phyloP scores from a whole-genome alignment of 2,888 invertebrate genomes.

The Dione juno region DNA sequence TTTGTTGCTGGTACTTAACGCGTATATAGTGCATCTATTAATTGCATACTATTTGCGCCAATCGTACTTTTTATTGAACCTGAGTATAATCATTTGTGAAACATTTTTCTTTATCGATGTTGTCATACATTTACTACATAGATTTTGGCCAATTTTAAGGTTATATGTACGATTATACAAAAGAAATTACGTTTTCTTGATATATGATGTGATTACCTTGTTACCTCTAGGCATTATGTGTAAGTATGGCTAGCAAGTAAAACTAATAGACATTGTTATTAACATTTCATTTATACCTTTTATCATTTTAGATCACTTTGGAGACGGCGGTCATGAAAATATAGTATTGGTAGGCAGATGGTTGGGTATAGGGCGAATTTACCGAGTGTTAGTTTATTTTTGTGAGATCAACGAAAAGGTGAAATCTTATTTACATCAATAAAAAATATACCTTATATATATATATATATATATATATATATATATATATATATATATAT shows the following conservation, averaged over 20 bases:
- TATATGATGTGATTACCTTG: constrained; percentile 60
- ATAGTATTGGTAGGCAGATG: constrained; percentile 58
- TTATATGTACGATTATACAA: constrained; percentile 62
- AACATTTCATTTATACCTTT: neutral
- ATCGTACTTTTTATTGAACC: constrained; percentile 48
- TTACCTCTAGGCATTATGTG: constrained; percentile 58
- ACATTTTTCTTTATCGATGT: constrained; percentile 59
- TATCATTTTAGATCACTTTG: constrained; percentile 52
- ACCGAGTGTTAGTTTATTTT: constrained; percentile 62
- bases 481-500: too few relatives aligned
- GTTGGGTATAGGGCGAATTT: constrained; percentile 67
- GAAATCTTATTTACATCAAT: neutral
- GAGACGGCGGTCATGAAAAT: constrained; percentile 42
- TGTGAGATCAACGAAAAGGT: constrained; percentile 63
- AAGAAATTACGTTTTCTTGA: constrained; percentile 54
- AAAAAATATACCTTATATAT: too few relatives aligned
- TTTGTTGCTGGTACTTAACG: constrained; percentile 57
- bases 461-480: too few relatives aligned
- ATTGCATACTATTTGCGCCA: constrained; percentile 58
- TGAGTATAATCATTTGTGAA: constrained; percentile 55
- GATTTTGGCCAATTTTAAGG: constrained; percentile 65
- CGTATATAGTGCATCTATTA: constrained; percentile 60
- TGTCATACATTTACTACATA: constrained; percentile 59
- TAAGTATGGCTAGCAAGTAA: constrained; percentile 53
- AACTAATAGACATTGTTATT: neutral